These are phyloP conservation scores for Drosophila hamatofila DNA, from an alignment of 2,888 invertebrate species.

Conservation along the genomic window DNA sequence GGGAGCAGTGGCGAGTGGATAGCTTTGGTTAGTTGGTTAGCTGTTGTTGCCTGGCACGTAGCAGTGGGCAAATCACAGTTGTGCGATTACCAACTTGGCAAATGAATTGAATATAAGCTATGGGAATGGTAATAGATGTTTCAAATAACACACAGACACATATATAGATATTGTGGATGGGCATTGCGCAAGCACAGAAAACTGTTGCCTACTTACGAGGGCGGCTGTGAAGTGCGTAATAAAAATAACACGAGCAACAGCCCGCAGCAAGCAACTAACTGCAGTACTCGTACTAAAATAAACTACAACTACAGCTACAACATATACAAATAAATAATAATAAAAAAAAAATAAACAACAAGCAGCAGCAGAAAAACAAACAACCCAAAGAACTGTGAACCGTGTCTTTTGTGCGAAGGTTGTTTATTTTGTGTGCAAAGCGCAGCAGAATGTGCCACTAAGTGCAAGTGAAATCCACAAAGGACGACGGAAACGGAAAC, in stretches of 20 bases:
- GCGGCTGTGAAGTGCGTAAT: slow-evolving; percentile 24
- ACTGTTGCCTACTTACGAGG: slow-evolving; percentile 49
- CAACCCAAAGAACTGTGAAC: slow-evolving; percentile 32
- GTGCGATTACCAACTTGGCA: slow-evolving; percentile 55
- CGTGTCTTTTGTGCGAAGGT: slow-evolving; percentile 45
- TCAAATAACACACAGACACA: slow-evolving; percentile 9
- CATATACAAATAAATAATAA: slow-evolving; percentile 20
- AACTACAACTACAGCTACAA: slow-evolving; percentile 29
- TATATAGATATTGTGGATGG: slow-evolving; percentile 19
- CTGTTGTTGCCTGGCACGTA: slow-evolving; percentile 58
- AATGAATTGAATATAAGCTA: slow-evolving; percentile 67
- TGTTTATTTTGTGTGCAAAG: slow-evolving; percentile 43
- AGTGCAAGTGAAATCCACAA: slow-evolving; percentile 65
- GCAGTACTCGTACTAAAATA: slow-evolving; percentile 49
- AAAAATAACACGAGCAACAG: slow-evolving; percentile 45
- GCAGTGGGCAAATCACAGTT: slow-evolving; percentile 59
- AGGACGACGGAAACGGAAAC: slow-evolving; percentile 26
- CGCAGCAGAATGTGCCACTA: slow-evolving; percentile 60
- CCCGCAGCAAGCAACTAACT: slow-evolving; percentile 35
- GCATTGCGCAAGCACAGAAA: slow-evolving; percentile 7
- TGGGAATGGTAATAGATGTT: slow-evolving; percentile 40
- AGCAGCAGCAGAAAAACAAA: slow-evolving; percentile 11
- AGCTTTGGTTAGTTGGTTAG: not conserved
- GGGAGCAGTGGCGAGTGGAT: too few species aligned
- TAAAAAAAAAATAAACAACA: slow-evolving; percentile 18